These are phyloP conservation scores for Tetramorium parvispinum DNA, from an alignment of 1,140 invertebrate genomes.

Conservation along the genomic window DNA sequence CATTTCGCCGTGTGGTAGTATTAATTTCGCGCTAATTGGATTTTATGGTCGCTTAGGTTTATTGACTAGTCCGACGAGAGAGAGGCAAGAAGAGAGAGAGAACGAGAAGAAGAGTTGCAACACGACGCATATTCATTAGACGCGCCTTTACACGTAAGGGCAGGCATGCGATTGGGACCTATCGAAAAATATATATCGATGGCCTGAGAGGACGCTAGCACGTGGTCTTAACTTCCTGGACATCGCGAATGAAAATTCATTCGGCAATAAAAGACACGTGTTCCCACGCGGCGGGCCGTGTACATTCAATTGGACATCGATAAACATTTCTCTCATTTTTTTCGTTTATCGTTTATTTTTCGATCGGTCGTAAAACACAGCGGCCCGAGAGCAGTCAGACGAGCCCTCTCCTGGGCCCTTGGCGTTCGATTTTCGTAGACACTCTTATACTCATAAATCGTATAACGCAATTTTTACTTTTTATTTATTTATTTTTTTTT, in stretches of 20 bases:
- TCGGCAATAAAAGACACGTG: constrained; percentile 56
- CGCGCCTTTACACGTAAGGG: constrained; percentile 37
- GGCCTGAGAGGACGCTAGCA: neutral
- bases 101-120: constrained; percentile 43
- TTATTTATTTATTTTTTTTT: neutral
- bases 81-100: neutral
- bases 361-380: constrained; percentile 9
- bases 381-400: neutral
- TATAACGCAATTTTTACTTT: neutral
- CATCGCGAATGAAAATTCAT: constrained; percentile 47
- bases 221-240: constrained; percentile 28
- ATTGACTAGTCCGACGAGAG: constrained; percentile 74
- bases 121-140: constrained; percentile 82
- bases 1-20: constrained; percentile 71
- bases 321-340: constrained; percentile 34
- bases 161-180: constrained; percentile 46
- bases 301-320: constrained; percentile 35
- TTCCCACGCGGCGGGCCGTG: neutral
- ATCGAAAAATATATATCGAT: constrained; percentile 58
- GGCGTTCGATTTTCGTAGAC: neutral
- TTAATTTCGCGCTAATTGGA: constrained; percentile 85
- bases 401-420: neutral
- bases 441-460: neutral
- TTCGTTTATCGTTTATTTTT: constrained; percentile 41
- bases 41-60: constrained; percentile 84